These are phyloP conservation scores for Cecidostiba fungosa DNA, from an alignment of 2,888 invertebrate genomes.

Conservation along the genomic window DNA sequence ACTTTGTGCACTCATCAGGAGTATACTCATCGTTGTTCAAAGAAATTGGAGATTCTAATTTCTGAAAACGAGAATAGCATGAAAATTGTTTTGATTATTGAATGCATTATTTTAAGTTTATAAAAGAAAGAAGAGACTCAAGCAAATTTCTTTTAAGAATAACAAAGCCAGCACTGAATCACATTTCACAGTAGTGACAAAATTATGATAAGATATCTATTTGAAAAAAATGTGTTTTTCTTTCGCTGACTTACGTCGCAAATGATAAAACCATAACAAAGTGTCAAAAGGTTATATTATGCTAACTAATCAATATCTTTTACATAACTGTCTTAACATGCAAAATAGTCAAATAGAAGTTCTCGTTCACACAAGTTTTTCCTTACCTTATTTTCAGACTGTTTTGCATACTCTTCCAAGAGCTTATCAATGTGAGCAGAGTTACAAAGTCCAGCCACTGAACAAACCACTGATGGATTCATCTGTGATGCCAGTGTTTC, in stretches of 20 bases:
- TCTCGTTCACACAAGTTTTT: neutral
- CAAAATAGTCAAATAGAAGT: neutral
- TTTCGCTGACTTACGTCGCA: neutral
- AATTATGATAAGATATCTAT: conserved; percentile 39
- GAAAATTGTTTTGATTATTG: neutral
- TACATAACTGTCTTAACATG: conserved; percentile 8
- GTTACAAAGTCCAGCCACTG: conserved; percentile 94
- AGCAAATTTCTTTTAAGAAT: conserved; percentile 32
- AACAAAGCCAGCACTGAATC: conserved; percentile 37
- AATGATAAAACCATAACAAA: conserved; percentile 21
- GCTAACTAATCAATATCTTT: conserved; percentile 4
- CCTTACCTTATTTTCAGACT: conserved; percentile 64
- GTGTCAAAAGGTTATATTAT: conserved; percentile 42
- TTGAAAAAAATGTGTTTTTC: conserved; percentile 46
- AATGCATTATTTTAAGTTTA: neutral
- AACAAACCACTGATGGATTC: conserved; percentile 94
- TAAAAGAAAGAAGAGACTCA: neutral
- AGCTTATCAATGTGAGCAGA: conserved; percentile 87
- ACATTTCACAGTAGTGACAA: conserved; percentile 37
- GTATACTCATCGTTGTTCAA: conserved; percentile 74
- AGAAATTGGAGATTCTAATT: conserved; percentile 54
- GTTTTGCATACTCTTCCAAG: conserved; percentile 81
- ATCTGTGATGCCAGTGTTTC: conserved; percentile 94
- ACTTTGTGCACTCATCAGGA: conserved; percentile 77
- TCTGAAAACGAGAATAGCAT: conserved; percentile 12